Evolutionary conservation across 2,113 vertebrate species (phyloP).

Genomic region (Ovis aries): DNA sequence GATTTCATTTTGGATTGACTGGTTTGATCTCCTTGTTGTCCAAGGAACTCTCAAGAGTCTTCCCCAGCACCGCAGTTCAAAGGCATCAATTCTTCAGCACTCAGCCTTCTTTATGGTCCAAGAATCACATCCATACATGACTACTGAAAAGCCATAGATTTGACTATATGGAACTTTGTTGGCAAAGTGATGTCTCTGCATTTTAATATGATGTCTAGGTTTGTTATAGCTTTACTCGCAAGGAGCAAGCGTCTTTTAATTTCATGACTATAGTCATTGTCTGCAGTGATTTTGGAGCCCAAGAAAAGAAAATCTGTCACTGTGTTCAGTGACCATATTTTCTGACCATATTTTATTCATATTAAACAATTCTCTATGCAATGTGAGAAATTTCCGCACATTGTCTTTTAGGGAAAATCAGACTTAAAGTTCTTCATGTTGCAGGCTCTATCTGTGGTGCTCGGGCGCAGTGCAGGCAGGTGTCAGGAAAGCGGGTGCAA

Average conservation of each 20-base stretch:
- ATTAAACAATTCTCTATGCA: not conserved
- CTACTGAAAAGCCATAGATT: not conserved
- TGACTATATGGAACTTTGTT: not conserved
- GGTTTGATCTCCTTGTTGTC: not conserved
- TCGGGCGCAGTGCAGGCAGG: accelerated
- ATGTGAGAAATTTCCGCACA: accelerated
- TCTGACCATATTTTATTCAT: not conserved
- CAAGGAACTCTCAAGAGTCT: not conserved
- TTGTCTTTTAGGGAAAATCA: no score
- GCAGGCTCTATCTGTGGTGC: not conserved
- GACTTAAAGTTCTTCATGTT: no score
- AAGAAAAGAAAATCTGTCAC: not conserved
- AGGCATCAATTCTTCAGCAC: not conserved
- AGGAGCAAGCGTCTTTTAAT: not conserved
- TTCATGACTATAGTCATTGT: not conserved
- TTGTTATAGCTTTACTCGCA: not conserved
- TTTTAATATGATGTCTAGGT: not conserved
- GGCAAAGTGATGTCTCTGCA: not conserved
- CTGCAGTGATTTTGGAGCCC: not conserved
- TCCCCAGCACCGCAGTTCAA: not conserved
- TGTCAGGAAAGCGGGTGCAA: no score
- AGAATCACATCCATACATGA: not conserved
- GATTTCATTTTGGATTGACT: not conserved
- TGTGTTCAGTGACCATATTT: not conserved
- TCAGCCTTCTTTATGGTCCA: not conserved